Percentiles rank a stretch among this genome's conserved stretches.
These are phyloP conservation scores for Eilema depressum DNA, from an alignment of 2,888 invertebrate species.

Conservation along the genomic window DNA sequence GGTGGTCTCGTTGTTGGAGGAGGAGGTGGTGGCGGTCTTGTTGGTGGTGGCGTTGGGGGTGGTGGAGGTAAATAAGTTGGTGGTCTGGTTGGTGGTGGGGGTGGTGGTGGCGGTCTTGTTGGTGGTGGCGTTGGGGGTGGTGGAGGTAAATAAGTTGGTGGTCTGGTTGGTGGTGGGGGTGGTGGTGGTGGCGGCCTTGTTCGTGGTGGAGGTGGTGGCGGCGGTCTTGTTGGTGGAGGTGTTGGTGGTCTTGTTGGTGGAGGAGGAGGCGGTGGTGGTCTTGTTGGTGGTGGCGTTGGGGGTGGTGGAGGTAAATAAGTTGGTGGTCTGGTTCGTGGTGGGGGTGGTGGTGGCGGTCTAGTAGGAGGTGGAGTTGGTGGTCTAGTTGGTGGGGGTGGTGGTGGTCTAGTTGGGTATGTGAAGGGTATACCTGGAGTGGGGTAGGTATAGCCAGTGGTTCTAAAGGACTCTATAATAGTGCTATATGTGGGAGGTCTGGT, in stretches of 20 bases:
- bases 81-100: conserved; percentile 30
- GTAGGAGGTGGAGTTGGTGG: conserved; percentile 37
- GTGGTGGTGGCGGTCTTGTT: conserved; percentile 41
- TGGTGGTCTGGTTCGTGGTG: conserved; percentile 27
- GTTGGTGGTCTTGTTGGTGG: conserved; percentile 39
- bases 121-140: conserved; percentile 25
- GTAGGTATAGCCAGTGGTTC: conserved; percentile 44
- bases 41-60: conserved; percentile 27
- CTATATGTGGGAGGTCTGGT: conserved; percentile 46
- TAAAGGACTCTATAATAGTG: conserved; percentile 36
- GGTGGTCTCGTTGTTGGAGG: conserved; percentile 37
- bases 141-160: conserved; percentile 17
- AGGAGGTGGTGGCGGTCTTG: conserved; percentile 43
- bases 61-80: conserved; percentile 18
- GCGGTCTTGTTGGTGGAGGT: conserved; percentile 45
- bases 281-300: conserved; percentile 34
- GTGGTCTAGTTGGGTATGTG: conserved; percentile 34
- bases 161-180: conserved; percentile 30
- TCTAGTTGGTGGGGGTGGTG: conserved; percentile 29
- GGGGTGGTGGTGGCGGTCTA: conserved; percentile 25
- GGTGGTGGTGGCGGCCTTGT: conserved; percentile 27
- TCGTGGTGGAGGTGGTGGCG: conserved; percentile 39
- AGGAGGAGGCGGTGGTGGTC: conserved; percentile 45
- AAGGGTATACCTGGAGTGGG: conserved; percentile 34
- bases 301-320: conserved; percentile 17